These are phyloP conservation scores for Lagorchestes hirsutus DNA, from an alignment of 2,797 vertebrate species.

Conservation along the genomic window DNA sequence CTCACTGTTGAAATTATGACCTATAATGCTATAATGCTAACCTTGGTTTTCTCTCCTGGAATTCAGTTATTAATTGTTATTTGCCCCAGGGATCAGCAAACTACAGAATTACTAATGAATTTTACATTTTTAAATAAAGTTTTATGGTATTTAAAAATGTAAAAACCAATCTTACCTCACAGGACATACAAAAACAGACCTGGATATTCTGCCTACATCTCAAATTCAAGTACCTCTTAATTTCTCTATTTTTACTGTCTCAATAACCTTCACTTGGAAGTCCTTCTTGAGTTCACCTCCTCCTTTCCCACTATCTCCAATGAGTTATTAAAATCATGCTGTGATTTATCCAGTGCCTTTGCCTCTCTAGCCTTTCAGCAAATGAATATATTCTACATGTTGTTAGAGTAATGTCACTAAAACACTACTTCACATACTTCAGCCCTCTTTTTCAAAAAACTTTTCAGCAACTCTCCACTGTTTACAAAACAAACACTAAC, in stretches of 20 bases:
- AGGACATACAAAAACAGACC: not conserved
- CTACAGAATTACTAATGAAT: not conserved
- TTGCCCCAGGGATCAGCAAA: not conserved
- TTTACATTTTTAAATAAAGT: not conserved
- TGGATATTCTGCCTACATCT: not conserved
- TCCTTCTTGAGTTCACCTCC: not conserved
- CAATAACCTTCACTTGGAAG: not conserved
- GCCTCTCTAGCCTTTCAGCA: not conserved
- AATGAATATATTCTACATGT: not conserved
- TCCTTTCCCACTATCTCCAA: not conserved
- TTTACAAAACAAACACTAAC: not conserved
- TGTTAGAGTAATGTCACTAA: not conserved
- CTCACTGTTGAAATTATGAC: not conserved
- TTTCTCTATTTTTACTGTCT: not conserved
- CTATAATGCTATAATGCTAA: not conserved
- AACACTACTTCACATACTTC: not conserved
- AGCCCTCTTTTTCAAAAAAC: not conserved
- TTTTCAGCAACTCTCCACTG: not conserved
- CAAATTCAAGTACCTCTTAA: not conserved
- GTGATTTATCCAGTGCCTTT: not conserved
- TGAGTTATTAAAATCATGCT: not conserved
- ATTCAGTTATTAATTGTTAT: not conserved
- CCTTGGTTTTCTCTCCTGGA: not conserved
- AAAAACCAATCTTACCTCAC: not conserved
- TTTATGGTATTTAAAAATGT: not conserved